Base-by-base conservation (phyloP, 2,888 invertebrate genomes). In the Tromatobia lineatoria region DNA sequence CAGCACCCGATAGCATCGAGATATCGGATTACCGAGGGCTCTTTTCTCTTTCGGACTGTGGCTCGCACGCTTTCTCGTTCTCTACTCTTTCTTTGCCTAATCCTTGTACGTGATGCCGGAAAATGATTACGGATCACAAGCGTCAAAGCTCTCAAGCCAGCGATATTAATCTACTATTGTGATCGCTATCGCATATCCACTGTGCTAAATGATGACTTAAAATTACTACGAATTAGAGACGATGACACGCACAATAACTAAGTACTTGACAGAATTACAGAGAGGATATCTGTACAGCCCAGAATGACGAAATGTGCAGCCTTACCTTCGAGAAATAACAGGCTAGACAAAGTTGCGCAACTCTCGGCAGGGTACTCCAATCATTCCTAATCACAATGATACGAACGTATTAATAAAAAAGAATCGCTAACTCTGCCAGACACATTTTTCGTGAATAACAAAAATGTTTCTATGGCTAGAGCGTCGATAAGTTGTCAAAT, bases 51-150 rank as follows among this genome's bases (percentile, higher is more conserved):
- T 59, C 11, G 57, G 54, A 18, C 64, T 66, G 15, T 15, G 54
- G 38, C 52, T 73, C n/a, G n/a, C n/a, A 20, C 8, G 18, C 20
- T 23, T 70, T 57, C 25, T 38, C 42, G 34, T 38, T 50, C 70
- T 10, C 23, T 7, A 7, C 34, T 50, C 10, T 38, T 34, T 13
- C 20, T 67, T 77, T 50, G 45, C 25, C 42, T 69, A 52, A 78
- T 52, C 67, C 54, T 20, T 59, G n/a, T 81, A 79, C 82, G 85
- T 79, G 69, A 85, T 73, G 45, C 18, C 13, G 47, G 42, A 38
- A 50, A 67, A 73, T 76, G 67, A 52, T 71, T 29, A 29, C 25
- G 59, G 71, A 78, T 79, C 42, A 76, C 54, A 64, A 42, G 29
- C 29, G 18, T 54, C 13, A 34, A 45, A 4, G n/a, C 42, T 42